Percentiles rank a stretch among this genome's conserved stretches.
Evolutionary conservation across 1,140 invertebrate species (phyloP).

Genomic region (Ladona fulva): DNA sequence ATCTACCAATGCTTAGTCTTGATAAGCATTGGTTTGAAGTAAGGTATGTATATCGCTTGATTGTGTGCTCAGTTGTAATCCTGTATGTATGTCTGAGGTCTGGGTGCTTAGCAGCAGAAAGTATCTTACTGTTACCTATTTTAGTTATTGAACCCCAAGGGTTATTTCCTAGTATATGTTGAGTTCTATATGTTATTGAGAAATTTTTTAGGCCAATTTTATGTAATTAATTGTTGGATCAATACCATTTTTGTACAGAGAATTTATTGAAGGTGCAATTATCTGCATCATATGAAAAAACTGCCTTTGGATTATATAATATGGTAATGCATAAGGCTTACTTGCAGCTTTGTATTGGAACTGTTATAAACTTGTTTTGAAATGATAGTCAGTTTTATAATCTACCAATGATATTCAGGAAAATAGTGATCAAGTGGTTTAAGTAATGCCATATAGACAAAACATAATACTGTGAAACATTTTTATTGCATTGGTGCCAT

Average conservation of each 20-base stretch:
- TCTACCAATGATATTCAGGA: no score
- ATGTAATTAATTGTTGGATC: neutral
- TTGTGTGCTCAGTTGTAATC: neutral
- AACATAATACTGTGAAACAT: no score
- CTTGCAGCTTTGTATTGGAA: neutral
- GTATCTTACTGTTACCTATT: neutral
- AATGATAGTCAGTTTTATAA: neutral
- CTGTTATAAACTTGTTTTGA: conserved; percentile 7
- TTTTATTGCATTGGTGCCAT: no score
- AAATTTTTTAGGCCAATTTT: neutral
- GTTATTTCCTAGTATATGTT: neutral
- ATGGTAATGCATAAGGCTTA: neutral
- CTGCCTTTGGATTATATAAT: neutral
- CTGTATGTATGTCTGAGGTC: neutral
- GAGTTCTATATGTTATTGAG: neutral
- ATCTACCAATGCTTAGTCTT: neutral
- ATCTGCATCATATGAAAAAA: neutral
- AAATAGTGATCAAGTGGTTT: no score
- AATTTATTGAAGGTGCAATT: neutral
- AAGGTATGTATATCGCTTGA: neutral
- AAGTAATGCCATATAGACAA: no score
- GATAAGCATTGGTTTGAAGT: neutral
- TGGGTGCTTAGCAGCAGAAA: neutral
- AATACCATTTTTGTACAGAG: neutral
- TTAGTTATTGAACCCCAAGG: neutral